phyloP scores from a whole-genome alignment of 2,888 invertebrate genomes.

The Sclerodermus sp. region DNA sequence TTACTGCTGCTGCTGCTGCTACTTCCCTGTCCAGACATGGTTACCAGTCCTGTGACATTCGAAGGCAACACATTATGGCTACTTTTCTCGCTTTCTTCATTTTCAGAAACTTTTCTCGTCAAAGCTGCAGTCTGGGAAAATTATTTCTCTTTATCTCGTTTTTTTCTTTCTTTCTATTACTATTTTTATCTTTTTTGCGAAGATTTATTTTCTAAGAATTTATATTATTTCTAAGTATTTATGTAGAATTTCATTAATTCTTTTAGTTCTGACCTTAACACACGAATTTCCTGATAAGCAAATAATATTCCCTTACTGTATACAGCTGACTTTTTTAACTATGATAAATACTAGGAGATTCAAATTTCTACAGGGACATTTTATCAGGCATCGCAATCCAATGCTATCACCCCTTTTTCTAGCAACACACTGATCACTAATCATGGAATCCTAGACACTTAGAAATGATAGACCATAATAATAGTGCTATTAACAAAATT shows the following conservation, averaged over 20 bases:
- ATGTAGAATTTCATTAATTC: too few relatives aligned
- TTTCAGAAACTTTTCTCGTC: too few relatives aligned
- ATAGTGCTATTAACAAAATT: too few relatives aligned
- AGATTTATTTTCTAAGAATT: too few relatives aligned
- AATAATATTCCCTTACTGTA: too few relatives aligned
- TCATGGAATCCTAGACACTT: too few relatives aligned
- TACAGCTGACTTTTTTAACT: slow-evolving; percentile 30
- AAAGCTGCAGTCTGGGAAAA: not conserved
- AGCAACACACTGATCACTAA: slow-evolving; percentile 2
- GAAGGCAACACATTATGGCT: slow-evolving; percentile 8
- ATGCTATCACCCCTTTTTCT: slow-evolving; percentile 15
- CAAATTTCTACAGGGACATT: slow-evolving; percentile 40
- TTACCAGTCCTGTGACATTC: slow-evolving; percentile 54
- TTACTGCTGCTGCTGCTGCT: slow-evolving; percentile 38
- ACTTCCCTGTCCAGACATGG: slow-evolving; percentile 56
- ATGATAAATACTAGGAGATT: slow-evolving; percentile 19
- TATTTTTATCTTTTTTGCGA: too few relatives aligned
- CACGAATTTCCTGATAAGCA: too few relatives aligned
- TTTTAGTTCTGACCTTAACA: too few relatives aligned
- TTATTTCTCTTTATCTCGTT: slow-evolving; percentile 1
- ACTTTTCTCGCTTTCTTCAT: too few relatives aligned
- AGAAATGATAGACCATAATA: too few relatives aligned
- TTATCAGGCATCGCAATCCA: slow-evolving; percentile 35
- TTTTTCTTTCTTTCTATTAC: not conserved
- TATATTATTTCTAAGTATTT: too few relatives aligned